Percentiles rank a stretch among this genome's conserved stretches.
phyloP scores from a whole-genome alignment of 2,888 invertebrate species.

The Coremacera marginata region DNA sequence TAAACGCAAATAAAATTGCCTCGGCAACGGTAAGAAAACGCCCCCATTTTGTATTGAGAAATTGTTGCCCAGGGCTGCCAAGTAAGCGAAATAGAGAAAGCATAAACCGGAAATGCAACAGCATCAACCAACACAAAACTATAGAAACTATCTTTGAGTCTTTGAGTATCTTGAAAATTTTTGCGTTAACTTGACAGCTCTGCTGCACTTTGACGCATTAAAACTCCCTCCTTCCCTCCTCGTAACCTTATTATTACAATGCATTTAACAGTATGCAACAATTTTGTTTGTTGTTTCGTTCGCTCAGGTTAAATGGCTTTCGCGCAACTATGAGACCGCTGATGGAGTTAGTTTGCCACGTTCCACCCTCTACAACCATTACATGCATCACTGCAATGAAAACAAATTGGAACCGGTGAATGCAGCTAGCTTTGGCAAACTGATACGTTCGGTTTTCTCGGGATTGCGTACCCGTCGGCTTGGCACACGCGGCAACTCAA shows the following conservation, averaged over 20 bases:
- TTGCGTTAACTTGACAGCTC: background rate
- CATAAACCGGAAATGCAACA: background rate
- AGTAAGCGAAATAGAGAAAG: background rate
- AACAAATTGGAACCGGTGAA: constrained; percentile 98
- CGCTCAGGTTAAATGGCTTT: constrained; percentile 88
- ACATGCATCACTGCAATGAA: constrained; percentile 92
- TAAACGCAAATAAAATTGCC: constrained; percentile 78
- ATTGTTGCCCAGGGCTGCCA: constrained; percentile 10
- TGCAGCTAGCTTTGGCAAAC: constrained; percentile 98
- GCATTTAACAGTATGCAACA: too few species aligned
- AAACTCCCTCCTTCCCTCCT: background rate
- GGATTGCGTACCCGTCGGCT: constrained; percentile 94
- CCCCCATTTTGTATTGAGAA: background rate
- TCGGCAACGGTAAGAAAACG: constrained; percentile 85
- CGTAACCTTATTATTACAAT: background rate
- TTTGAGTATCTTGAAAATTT: too few species aligned
- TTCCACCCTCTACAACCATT: constrained; percentile 96
- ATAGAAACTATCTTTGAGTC: too few species aligned
- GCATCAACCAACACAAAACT: background rate
- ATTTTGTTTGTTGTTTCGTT: background rate
- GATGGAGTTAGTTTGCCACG: constrained; percentile 93
- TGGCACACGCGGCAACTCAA: constrained; percentile 97
- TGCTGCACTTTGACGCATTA: constrained; percentile 19
- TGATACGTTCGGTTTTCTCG: constrained; percentile 97
- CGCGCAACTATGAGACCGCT: constrained; percentile 98